phyloP scores from a whole-genome alignment of 2,797 vertebrate genomes.

The Alexandromys oeconomus region DNA sequence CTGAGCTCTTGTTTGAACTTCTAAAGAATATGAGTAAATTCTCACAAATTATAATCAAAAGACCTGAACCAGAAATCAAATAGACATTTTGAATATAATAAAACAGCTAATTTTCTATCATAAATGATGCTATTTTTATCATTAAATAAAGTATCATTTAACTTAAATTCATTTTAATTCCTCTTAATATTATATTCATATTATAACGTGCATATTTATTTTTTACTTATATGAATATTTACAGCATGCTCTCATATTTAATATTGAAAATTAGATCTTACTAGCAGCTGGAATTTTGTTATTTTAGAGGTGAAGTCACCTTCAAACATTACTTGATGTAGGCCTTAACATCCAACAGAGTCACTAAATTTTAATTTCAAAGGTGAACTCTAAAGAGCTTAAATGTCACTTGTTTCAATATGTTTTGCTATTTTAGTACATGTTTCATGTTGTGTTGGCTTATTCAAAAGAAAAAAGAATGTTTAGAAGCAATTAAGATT shows the following conservation, averaged over 20 bases:
- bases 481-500: constrained; percentile 55
- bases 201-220: background rate
- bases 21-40: constrained; percentile 38
- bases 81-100: constrained; percentile 54
- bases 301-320: background rate
- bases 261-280: constrained; percentile 40
- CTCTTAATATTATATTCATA: constrained; percentile 17
- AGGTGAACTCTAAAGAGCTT: constrained; percentile 16
- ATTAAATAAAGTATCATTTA: constrained; percentile 10
- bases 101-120: constrained; percentile 62
- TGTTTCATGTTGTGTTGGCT: background rate
- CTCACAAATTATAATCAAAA: constrained; percentile 56
- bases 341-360: constrained; percentile 47
- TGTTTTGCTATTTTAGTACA: background rate
- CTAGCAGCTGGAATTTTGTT: constrained; percentile 52
- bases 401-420: background rate
- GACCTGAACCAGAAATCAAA: constrained; percentile 16
- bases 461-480: constrained; percentile 30
- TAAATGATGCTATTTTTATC: constrained; percentile 13
- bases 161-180: constrained; percentile 53
- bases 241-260: constrained; percentile 50
- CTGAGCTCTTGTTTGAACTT: background rate
- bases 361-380: constrained; percentile 60
- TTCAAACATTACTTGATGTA: constrained; percentile 18
- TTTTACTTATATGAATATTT: constrained; percentile 2